Base-by-base conservation (phyloP, 2,888 invertebrate genomes). In the Dioctria rufipes region DNA sequence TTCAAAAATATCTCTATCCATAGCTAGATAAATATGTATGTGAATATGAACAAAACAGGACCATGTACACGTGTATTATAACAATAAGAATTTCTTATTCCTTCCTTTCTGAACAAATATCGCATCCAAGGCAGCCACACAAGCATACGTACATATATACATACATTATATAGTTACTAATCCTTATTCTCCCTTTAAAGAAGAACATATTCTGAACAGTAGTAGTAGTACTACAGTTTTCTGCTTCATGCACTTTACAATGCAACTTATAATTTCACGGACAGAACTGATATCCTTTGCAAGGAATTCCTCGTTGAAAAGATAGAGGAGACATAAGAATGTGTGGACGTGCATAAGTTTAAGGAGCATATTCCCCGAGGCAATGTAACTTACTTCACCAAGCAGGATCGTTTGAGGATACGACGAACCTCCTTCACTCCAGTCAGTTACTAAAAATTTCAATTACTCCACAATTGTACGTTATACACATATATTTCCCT, bases 261-360 rank as follows among this genome's bases (percentile, higher is more conserved):
- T 71, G 71, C 54, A 54, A 71, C 37, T 71, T 71, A 71, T 71
- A 71, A 71, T 71, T 71, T 71, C 71, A 54, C 71, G 71, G 71
- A 71, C 71, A 25, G 25, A 25, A 25, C 25, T 37, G 54, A 58
- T 71, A 71, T 58, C 71, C 54, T 71, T 25, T 25, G 37, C 4
- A 25, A 58, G 54, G n/a, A 54, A 39, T 11, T 54, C 71, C 40
- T 54, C 37, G 39, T n/a, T 46, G 40, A n/a, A 8, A 54, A n/a
- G 11, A 54, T n/a, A 11, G 11, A 54, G 54, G 4, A 11, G n/a
- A 11, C 25, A 37, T 8, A 3, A 39, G 54, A 51, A 40, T 51
- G 9, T 54, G 54, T 71, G 51, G 71, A 71, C 71, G 71, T 54
- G 71, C 54, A 40, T 46, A 71, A 51, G 51, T 54, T 39, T 39